Evolutionary conservation across 2,888 invertebrate genomes (phyloP), one percentile per base, ranked within the genome.

Genomic region (Malachius bipustulatus): DNA sequence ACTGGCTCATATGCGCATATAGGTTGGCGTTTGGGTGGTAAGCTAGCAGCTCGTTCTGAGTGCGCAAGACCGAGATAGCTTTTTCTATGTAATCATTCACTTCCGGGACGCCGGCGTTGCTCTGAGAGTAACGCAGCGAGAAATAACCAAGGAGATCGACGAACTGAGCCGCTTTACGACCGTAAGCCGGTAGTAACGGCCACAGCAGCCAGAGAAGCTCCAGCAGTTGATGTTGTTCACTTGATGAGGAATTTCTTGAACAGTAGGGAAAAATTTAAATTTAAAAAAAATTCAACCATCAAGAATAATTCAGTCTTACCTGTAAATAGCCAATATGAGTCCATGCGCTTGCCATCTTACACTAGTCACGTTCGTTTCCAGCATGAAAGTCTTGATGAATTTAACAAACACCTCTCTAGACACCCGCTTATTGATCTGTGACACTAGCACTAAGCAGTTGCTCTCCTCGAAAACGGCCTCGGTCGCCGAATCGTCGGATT

Each of bases 291-390:
- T 11, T n/a, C n/a, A n/a, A n/a, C n/a, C n/a, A n/a, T n/a, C n/a
- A n/a, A n/a, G n/a, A n/a, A 28, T n/a, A n/a, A n/a, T 19, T 8
- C 14, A 27, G 15, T 59, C 70, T 66, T 58, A 77, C 75, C 82
- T 83, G 57, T 88, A 88, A 45, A 91, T 77, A 1, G 88, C 82
- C 14, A 83, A 69, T 16, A 89, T 67, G 2, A 91, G 65, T 0
- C 84, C 82, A 59, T 97, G 96, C 0, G 91, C 90, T 62, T 94
- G 93, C 94, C 94, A 94, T 39, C 97, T 78, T 8, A 93, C 82
- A 13, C 83, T 78, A 0, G 90, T 88, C 4, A 85, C 82, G 57
- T 94, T 94, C 0, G 91, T 93, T 61, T 94, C 93, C 40, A 96
- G 65, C 29, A 94, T 71, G 66, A 94, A 96, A 1, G 87, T 84